These are phyloP conservation scores for Orussus abietinus DNA, from an alignment of 1,140 invertebrate species.

Conservation along the genomic window DNA sequence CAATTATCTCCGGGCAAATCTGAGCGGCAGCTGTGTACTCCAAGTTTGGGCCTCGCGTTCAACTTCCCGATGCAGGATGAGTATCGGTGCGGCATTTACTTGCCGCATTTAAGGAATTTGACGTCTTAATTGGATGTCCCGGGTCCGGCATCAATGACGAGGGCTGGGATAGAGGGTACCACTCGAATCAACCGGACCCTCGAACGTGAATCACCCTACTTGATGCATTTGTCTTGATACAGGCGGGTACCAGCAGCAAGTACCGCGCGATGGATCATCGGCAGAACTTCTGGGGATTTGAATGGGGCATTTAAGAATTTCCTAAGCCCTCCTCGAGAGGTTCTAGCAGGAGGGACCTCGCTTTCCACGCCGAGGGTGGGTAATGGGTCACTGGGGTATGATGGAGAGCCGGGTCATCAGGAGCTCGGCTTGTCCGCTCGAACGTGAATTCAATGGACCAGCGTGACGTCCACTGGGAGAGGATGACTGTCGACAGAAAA, in stretches of 20 bases:
- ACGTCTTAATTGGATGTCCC: slow-evolving; percentile 45
- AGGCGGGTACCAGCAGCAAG: too few relatives aligned
- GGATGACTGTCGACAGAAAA: slow-evolving; percentile 30
- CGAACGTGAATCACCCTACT: too few relatives aligned
- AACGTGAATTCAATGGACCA: slow-evolving; percentile 24
- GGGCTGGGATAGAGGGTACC: slow-evolving; percentile 2
- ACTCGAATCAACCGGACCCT: too few relatives aligned
- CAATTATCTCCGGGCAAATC: slow-evolving; percentile 50
- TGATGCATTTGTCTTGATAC: too few relatives aligned
- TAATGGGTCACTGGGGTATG: too few relatives aligned
- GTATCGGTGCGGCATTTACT: slow-evolving; percentile 6
- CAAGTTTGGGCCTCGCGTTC: slow-evolving; percentile 36
- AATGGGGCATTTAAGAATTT: too few relatives aligned
- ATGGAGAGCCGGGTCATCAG: too few relatives aligned
- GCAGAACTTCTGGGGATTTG: too few relatives aligned
- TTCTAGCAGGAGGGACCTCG: too few relatives aligned
- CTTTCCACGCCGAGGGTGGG: too few relatives aligned
- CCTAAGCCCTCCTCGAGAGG: too few relatives aligned
- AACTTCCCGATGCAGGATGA: slow-evolving; percentile 17
- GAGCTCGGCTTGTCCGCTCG: slow-evolving; percentile 18
- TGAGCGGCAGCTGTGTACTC: slow-evolving; percentile 41
- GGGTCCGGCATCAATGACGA: background rate
- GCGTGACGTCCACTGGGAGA: slow-evolving; percentile 18
- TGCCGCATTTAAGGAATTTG: slow-evolving; percentile 32
- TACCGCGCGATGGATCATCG: too few relatives aligned